Base-by-base conservation (phyloP, 2,113 vertebrate genomes). In the Taurulus bubalis region DNA sequence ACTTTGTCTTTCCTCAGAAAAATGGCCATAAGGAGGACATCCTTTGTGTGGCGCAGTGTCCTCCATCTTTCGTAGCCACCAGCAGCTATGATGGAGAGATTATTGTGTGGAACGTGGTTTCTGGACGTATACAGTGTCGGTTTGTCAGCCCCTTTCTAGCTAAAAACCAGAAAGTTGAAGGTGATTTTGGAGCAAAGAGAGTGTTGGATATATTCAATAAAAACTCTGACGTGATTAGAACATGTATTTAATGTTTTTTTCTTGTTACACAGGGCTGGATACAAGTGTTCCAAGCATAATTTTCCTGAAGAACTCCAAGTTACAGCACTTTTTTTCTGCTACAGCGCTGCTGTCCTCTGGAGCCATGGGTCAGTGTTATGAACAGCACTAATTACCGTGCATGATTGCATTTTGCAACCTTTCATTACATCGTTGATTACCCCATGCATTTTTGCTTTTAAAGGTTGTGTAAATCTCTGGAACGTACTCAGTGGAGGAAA, bases 11-110 rank as follows among this genome's bases (percentile, higher is more conserved):
- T 63, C 51, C 28, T 69, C 88, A 96, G 94, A 90, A 55, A 53
- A 79, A 68, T 0, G 82, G 94, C 28, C 95, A 95, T 71, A 93
- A 91, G 65, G 95, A 95, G 0, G 91, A 95, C 79, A 92, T 94
- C 78, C 91, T 95, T 4, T 96, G 94, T 64, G 73, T 94, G 9
- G 94, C 91, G 2, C 93, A 95, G n/a, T 95, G 95, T 42, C 95
- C 94, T 1, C 95, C 92, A 0, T 91, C 90, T 76, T 88, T 96
- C 24, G 81, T 96, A 7, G 79, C 94, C 76, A 95, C 94, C 8
- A 89, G 94, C 80, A 94, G 94, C 85, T 95, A 92, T 0, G 83
- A 96, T 38, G 94, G 95, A 18, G 95, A 96, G 71, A 89, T 95
- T 53, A 85, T 94, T 34, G 78, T 96, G 72, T 96, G 95, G 94